Evolutionary conservation across 2,888 invertebrate species (phyloP).

Genomic region (Aporophyla nigra): DNA sequence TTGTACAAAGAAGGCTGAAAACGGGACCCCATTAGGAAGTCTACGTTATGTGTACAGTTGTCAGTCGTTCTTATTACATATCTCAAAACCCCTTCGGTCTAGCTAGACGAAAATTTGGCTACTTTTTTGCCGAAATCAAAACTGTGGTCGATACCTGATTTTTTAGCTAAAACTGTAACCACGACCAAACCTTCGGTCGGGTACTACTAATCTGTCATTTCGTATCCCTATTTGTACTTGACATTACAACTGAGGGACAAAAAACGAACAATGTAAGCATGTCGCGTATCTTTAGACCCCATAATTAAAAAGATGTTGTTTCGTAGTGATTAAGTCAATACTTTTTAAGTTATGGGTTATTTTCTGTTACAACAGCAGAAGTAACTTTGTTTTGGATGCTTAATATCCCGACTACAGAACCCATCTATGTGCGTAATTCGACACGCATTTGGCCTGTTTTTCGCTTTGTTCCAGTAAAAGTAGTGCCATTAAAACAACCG

Average conservation of each 20-base stretch:
- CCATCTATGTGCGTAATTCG: background rate
- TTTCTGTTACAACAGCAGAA: background rate
- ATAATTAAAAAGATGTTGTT: background rate
- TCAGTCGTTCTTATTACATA: no score
- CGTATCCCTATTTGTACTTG: background rate
- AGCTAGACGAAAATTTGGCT: no score
- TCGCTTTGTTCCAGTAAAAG: background rate
- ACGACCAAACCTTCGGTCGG: no score
- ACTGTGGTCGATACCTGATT: no score
- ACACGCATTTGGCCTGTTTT: background rate
- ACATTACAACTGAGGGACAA: background rate
- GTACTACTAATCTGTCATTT: background rate
- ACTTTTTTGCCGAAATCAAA: no score
- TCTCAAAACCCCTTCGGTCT: no score
- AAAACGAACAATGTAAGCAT: background rate
- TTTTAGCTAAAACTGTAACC: no score
- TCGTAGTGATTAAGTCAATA: background rate
- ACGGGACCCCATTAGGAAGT: no score
- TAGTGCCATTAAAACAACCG: background rate
- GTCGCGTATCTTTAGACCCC: background rate
- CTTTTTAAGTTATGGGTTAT: background rate
- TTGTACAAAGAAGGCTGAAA: no score
- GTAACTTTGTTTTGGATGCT: background rate
- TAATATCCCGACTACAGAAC: background rate
- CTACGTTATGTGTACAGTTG: no score